These are phyloP conservation scores for Conopomorpha cramerella DNA, from an alignment of 1,140 invertebrate species.

Conservation along the genomic window DNA sequence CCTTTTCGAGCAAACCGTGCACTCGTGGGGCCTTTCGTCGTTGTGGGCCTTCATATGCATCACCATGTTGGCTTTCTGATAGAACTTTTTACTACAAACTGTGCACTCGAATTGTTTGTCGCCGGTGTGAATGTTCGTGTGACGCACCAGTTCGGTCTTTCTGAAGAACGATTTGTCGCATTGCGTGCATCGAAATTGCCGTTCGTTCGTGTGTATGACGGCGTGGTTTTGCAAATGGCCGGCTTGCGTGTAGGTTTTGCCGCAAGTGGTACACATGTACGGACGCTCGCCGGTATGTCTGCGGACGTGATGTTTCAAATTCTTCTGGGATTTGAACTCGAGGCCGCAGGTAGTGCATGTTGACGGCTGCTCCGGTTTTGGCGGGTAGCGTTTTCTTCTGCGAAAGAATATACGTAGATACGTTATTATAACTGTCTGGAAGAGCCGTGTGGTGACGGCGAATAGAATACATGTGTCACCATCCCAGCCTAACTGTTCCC, in stretches of 20 bases:
- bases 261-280: constrained; percentile 70
- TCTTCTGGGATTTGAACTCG: not conserved
- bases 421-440: not conserved
- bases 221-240: constrained; percentile 33
- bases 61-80: constrained; percentile 39
- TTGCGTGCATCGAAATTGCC: constrained; percentile 30
- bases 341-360: not conserved
- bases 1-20: constrained; percentile 25
- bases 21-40: constrained; percentile 29
- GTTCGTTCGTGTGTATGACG: constrained; percentile 28
- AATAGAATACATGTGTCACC: too few relatives aligned
- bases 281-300: constrained; percentile 81
- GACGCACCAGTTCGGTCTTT: constrained; percentile 35
- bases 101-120: constrained; percentile 34
- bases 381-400: not conserved
- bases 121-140: constrained; percentile 34
- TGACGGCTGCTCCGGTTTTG: not conserved
- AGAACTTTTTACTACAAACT: constrained; percentile 39
- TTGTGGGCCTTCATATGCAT: constrained; percentile 44
- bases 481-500: too few relatives aligned
- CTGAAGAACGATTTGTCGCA: constrained; percentile 37
- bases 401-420: not conserved
- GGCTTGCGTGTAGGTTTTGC: constrained; percentile 69
- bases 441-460: not conserved
- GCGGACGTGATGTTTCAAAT: constrained; percentile 64